phyloP scores from a whole-genome alignment of 2,797 vertebrate genomes.

The Botia almorhae region DNA sequence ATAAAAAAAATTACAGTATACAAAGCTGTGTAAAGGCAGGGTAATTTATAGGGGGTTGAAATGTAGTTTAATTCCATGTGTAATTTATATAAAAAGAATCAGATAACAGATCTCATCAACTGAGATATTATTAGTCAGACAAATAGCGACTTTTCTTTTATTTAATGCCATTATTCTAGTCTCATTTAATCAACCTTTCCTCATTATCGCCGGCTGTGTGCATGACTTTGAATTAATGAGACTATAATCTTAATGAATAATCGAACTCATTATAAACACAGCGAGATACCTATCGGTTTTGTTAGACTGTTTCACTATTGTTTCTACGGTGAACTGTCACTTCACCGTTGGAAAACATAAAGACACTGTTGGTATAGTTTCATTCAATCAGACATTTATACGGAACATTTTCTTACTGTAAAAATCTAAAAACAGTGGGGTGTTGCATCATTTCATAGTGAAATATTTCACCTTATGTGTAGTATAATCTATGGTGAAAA shows the following conservation, averaged over 20 bases:
- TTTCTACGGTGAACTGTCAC: conserved; percentile 7
- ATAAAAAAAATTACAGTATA: background rate
- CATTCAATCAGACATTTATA: background rate
- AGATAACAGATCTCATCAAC: conserved; percentile 19
- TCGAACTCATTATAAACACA: conserved; percentile 53
- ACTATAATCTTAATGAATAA: conserved; percentile 59
- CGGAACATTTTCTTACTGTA: background rate
- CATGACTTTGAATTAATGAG: conserved; percentile 55
- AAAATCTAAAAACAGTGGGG: background rate
- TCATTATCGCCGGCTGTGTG: conserved; percentile 33
- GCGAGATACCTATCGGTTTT: conserved; percentile 45
- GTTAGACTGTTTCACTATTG: conserved; percentile 12
- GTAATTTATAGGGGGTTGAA: background rate
- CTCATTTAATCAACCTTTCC: conserved; percentile 47
- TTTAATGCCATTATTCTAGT: conserved; percentile 38
- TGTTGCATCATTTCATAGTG: background rate
- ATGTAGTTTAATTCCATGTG: background rate
- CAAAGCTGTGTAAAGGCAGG: background rate
- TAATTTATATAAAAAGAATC: background rate
- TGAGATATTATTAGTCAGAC: conserved; percentile 26
- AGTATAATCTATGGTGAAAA: too few relatives aligned
- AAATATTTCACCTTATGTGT: background rate
- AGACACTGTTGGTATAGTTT: conserved; percentile 6
- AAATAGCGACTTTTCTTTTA: conserved; percentile 29
- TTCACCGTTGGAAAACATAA: background rate